phyloP scores from a whole-genome alignment of 1,140 invertebrate genomes.

The Hypsibius dujardini region DNA sequence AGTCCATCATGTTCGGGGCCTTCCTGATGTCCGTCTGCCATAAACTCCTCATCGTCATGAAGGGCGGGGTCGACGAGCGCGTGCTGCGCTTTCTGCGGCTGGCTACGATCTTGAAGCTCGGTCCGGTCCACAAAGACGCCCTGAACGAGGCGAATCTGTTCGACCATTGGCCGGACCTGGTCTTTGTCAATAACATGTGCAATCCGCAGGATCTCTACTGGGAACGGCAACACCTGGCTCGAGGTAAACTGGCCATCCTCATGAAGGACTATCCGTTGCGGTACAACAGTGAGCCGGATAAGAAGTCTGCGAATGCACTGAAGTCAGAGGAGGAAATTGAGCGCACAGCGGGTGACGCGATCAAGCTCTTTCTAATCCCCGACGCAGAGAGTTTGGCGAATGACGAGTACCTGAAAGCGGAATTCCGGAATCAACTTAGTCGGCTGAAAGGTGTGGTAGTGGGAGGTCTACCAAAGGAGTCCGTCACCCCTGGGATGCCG shows the following conservation, averaged over 20 bases:
- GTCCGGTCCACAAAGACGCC: constrained; percentile 7
- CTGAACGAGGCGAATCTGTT: constrained; percentile 13
- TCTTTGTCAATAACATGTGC: constrained; percentile 8
- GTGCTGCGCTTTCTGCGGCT: background rate
- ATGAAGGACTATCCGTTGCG: constrained; percentile 16
- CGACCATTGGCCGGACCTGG: constrained; percentile 15
- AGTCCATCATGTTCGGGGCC: constrained; percentile 15
- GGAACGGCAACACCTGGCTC: background rate
- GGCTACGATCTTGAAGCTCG: background rate
- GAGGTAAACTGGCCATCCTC: background rate
- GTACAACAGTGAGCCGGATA: background rate
- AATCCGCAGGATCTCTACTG: background rate
- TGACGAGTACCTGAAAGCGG: constrained; percentile 8
- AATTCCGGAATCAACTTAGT: background rate
- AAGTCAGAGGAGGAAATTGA: background rate
- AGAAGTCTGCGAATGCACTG: no score
- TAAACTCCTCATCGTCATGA: background rate
- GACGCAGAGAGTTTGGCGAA: background rate
- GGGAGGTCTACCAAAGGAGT: background rate
- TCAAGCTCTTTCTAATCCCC: background rate
- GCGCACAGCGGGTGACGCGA: background rate
- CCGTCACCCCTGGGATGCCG: background rate
- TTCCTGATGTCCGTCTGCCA: constrained; percentile 4
- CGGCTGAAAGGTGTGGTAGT: background rate
- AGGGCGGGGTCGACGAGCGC: background rate